phyloP scores from a whole-genome alignment of 2,113 vertebrate species.

The Leucosticte australis region DNA sequence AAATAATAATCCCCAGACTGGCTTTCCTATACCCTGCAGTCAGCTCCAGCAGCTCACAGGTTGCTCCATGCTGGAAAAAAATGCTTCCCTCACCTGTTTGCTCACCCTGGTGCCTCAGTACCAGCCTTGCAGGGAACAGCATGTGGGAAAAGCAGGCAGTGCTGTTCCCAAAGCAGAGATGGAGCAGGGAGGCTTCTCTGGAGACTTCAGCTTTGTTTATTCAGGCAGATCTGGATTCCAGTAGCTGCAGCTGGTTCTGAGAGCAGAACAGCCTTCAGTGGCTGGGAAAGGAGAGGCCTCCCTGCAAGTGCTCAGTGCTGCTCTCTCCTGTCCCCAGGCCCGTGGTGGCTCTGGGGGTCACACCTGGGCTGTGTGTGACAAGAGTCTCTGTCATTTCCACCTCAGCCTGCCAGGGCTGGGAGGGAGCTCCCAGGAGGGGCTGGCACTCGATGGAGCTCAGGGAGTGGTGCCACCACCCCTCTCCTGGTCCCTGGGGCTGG shows the following conservation, averaged over 20 bases:
- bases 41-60: background rate
- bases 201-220: slow-evolving; percentile 41
- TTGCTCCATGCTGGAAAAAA: background rate
- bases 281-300: background rate
- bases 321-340: background rate
- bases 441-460: background rate
- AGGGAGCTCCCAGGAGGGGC: background rate
- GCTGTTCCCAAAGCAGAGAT: slow-evolving; percentile 15
- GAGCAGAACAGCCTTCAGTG: background rate
- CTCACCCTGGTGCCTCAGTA: background rate
- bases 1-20: background rate
- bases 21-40: background rate
- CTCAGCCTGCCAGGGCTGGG: background rate
- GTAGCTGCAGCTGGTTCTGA: background rate
- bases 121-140: background rate
- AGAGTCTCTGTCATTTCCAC: background rate
- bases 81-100: background rate
- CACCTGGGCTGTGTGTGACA: background rate
- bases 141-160: slow-evolving; percentile 29
- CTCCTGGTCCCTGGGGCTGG: background rate
- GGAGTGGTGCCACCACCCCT: background rate
- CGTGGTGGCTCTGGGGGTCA: background rate
- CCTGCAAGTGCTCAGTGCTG: background rate
- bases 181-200: slow-evolving; percentile 26
- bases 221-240: slow-evolving; percentile 27